Percentiles rank a stretch among this genome's conserved stretches.
Evolutionary conservation across 2,113 vertebrate genomes (phyloP).

Genomic region (Festucalex cinctus): DNA sequence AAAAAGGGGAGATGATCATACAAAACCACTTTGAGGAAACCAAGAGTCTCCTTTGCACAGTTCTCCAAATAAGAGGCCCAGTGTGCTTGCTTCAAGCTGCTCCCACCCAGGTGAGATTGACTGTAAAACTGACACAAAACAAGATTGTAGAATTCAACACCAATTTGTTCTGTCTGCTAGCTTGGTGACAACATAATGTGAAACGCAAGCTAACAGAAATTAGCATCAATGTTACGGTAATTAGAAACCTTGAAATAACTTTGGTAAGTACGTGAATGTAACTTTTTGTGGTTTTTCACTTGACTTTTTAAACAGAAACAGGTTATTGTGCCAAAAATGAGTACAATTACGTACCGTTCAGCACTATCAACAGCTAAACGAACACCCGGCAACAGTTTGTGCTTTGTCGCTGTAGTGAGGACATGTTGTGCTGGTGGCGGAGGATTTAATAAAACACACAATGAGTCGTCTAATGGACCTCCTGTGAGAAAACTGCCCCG

Average conservation of each 20-base stretch:
- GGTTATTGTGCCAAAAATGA: not conserved
- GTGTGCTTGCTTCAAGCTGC: no score
- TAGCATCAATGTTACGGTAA: no score
- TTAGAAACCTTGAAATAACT: not conserved
- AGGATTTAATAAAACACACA: not conserved
- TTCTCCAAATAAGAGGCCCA: no score
- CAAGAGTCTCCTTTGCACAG: no score
- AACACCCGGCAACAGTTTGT: not conserved
- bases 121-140: no score
- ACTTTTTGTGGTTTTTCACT: not conserved
- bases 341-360: not conserved
- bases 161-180: no score
- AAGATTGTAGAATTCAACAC: no score
- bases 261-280: not conserved
- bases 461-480: not conserved
- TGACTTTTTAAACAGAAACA: not conserved
- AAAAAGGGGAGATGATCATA: no score
- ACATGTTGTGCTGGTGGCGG: not conserved
- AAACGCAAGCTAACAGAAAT: not conserved
- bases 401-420: not conserved
- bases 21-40: no score
- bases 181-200: no score
- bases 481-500: constrained; percentile 2
- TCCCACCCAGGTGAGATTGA: no score
- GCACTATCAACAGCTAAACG: not conserved